Evolutionary conservation across 2,113 vertebrate genomes (phyloP).

Genomic region (Microcebus tavaratra): DNA sequence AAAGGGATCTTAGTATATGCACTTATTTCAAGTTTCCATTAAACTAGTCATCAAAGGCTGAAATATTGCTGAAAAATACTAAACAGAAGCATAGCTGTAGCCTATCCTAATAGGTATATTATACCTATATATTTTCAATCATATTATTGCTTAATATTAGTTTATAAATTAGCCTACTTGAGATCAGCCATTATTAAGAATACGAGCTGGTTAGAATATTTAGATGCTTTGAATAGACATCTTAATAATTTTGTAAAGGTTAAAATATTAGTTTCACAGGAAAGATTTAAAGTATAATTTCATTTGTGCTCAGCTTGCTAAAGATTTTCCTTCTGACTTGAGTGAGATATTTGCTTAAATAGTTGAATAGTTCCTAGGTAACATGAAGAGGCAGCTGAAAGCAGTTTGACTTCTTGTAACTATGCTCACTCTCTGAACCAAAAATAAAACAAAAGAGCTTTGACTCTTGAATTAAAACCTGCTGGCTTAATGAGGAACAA

Average conservation of each 20-base stretch:
- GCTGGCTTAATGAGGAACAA: neutral
- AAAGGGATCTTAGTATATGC: neutral
- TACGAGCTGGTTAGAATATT: neutral
- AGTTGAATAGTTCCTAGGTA: neutral
- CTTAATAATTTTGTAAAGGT: neutral
- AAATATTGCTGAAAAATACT: conserved; percentile 9
- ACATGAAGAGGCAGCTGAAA: conserved; percentile 2
- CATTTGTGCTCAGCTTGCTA: neutral
- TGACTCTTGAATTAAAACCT: conserved; percentile 19
- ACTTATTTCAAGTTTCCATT: neutral
- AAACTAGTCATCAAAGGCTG: neutral
- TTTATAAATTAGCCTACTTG: neutral
- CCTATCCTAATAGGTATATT: neutral
- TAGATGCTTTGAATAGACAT: neutral
- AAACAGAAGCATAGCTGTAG: neutral
- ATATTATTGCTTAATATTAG: neutral
- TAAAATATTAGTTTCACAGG: neutral
- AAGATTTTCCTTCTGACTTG: conserved; percentile 20
- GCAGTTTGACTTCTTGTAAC: neutral
- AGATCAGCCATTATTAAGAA: neutral
- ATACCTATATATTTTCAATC: neutral
- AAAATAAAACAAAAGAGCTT: conserved; percentile 31
- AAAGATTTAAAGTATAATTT: conserved; percentile 5
- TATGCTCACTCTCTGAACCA: neutral
- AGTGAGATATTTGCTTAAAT: neutral